Evolutionary conservation across 1,140 invertebrate species (phyloP).

Genomic region (Lineus longissimus): DNA sequence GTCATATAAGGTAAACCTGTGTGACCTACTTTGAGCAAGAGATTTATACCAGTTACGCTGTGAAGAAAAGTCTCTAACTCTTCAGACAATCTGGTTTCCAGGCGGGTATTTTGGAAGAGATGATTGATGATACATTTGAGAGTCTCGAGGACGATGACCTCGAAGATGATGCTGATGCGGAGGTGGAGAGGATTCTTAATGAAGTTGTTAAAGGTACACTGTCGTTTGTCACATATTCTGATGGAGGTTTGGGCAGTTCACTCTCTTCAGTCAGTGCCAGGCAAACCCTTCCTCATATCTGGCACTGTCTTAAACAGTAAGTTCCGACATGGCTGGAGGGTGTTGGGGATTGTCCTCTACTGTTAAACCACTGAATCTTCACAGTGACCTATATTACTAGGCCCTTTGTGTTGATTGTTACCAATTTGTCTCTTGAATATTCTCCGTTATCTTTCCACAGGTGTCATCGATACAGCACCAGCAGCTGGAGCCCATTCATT

Average conservation of each 20-base stretch:
- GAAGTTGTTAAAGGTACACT: slow-evolving; percentile 81
- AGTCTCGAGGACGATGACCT: slow-evolving; percentile 58
- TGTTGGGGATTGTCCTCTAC: too few species aligned
- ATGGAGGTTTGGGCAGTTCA: neutral
- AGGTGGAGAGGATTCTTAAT: slow-evolving; percentile 94
- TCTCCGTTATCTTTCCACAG: slow-evolving; percentile 33
- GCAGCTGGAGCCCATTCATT: slow-evolving; percentile 48
- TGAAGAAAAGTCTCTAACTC: too few species aligned
- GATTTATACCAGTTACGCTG: too few species aligned
- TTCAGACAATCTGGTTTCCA: slow-evolving; percentile 35
- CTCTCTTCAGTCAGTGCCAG: neutral
- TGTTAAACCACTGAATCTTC: too few species aligned
- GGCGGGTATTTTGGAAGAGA: slow-evolving; percentile 98
- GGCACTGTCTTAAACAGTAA: too few species aligned
- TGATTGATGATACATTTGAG: slow-evolving; percentile 98
- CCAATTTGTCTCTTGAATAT: neutral
- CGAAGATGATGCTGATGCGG: slow-evolving; percentile 78
- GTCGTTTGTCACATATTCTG: neutral
- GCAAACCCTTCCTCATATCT: too few species aligned
- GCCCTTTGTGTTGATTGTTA: too few species aligned
- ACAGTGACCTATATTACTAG: too few species aligned
- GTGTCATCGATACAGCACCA: slow-evolving; percentile 77
- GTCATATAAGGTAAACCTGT: too few species aligned
- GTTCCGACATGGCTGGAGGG: too few species aligned
- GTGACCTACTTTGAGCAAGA: too few species aligned